Evolutionary conservation across 2,113 vertebrate species (phyloP).

Genomic region (Pterocles gutturalis): DNA sequence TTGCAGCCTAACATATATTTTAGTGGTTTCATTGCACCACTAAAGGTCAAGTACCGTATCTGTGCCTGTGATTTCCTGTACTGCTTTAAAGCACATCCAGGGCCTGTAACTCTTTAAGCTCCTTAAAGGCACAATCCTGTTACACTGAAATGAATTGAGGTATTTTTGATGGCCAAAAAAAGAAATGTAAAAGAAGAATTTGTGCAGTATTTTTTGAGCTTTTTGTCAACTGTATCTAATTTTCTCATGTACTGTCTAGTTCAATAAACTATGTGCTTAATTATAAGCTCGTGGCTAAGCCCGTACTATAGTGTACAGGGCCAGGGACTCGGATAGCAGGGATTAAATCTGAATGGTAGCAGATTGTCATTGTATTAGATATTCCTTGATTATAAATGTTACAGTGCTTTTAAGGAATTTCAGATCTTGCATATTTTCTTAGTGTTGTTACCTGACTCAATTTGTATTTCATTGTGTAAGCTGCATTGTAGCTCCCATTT

Average conservation of each 20-base stretch:
- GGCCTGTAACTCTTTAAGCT: conserved; percentile 45
- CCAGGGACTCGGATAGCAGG: not conserved
- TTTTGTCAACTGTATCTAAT: not conserved
- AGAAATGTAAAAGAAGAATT: not conserved
- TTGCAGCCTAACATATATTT: conserved; percentile 62
- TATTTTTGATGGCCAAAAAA: not conserved
- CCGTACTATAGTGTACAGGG: not conserved
- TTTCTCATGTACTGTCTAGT: not conserved
- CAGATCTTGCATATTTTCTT: not conserved
- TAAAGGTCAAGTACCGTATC: conserved; percentile 59
- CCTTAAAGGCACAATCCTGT: not conserved
- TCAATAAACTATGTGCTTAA: not conserved
- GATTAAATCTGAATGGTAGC: not conserved
- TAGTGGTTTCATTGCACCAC: conserved; percentile 38
- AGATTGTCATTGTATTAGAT: not conserved
- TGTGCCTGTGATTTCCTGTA: conserved; percentile 54
- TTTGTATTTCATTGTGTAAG: not conserved
- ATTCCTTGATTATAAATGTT: conserved; percentile 30
- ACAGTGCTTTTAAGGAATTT: not conserved
- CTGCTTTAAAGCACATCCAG: conserved; percentile 49
- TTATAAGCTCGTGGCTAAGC: not conserved
- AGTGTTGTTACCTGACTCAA: not conserved
- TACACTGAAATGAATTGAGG: not conserved
- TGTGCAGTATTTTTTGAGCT: not conserved
- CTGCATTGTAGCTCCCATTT: not conserved